These are phyloP conservation scores for Chrysina gloriosa DNA, from an alignment of 2,888 invertebrate genomes.

Conservation along the genomic window DNA sequence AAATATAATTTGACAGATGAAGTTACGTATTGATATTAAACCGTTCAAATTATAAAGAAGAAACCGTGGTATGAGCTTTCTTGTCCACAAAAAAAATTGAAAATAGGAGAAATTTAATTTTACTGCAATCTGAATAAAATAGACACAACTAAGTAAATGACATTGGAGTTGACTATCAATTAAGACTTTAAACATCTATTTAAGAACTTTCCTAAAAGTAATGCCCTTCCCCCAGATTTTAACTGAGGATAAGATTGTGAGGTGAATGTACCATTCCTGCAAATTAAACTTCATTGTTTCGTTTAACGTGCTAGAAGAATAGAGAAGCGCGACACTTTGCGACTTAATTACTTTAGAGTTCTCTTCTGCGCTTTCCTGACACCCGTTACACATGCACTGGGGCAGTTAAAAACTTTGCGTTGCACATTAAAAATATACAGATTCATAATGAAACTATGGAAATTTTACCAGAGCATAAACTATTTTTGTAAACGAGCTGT, in stretches of 20 bases:
- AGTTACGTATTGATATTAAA: no score
- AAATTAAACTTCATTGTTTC: constrained; percentile 29
- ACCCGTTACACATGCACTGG: constrained; percentile 24
- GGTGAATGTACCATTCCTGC: constrained; percentile 22
- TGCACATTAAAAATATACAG: constrained; percentile 32
- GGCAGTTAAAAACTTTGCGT: constrained; percentile 29
- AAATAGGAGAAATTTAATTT: neutral
- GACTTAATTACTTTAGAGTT: constrained; percentile 30
- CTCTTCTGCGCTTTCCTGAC: constrained; percentile 12
- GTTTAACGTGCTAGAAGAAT: constrained; percentile 24
- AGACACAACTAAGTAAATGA: neutral
- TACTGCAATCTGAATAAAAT: neutral
- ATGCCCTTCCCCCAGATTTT: neutral
- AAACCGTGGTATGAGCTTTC: no score
- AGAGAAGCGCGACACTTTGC: constrained; percentile 18
- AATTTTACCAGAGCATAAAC: constrained; percentile 20
- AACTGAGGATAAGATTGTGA: constrained; percentile 1
- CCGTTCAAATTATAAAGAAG: no score
- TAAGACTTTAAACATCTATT: constrained; percentile 25
- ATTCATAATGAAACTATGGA: constrained; percentile 29
- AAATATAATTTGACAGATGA: neutral
- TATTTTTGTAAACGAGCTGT: constrained; percentile 12
- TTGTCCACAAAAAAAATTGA: neutral
- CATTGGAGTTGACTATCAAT: constrained; percentile 15
- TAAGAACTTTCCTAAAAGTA: neutral